Conservation (phyloP, 2,888 invertebrate species). For the Drosophila melanosoma region DNA sequence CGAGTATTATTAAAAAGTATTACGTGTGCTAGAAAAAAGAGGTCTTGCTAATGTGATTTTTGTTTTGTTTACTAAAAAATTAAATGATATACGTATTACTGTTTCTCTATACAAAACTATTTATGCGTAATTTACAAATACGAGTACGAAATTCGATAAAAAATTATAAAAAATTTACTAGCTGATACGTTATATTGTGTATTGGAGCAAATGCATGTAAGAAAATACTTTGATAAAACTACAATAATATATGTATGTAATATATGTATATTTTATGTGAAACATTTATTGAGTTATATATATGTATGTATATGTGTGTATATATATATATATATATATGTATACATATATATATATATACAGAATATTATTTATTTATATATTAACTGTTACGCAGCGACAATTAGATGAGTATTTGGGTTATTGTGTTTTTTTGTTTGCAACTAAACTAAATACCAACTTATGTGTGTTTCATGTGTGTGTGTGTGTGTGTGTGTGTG, state of each 20-base stretch:
- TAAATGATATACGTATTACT: conserved; percentile 7
- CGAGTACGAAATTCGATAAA: conserved; percentile 3
- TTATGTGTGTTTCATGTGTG: conserved; percentile 32
- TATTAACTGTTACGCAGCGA: conserved; percentile 54
- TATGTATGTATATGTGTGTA: conserved; percentile 37
- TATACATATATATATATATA: conserved; percentile 18
- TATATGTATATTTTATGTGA: conserved; percentile 69
- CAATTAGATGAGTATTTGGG: conserved; percentile 54
- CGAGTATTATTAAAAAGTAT: conserved; percentile 9
- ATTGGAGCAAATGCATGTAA: conserved; percentile 33
- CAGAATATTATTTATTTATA: conserved; percentile 44
- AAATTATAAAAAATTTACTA: conserved; percentile 23
- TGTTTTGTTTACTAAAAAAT: conserved; percentile 25
- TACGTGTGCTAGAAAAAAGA: conserved; percentile 26
- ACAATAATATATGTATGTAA: conserved; percentile 52
- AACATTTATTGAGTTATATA: conserved; percentile 74
- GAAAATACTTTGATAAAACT: conserved; percentile 50
- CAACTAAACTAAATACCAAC: conserved; percentile 56
- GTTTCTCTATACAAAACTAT: conserved; percentile 32
- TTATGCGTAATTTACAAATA: conserved; percentile 50
- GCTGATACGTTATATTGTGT: conserved; percentile 28
- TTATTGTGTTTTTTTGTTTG: conserved; percentile 23
- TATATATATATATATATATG: conserved; percentile 30
- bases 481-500: conserved; percentile 38
- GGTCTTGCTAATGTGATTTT: conserved; percentile 22